Base-by-base conservation (phyloP, 2,113 vertebrate species). In the Lagopus muta region DNA sequence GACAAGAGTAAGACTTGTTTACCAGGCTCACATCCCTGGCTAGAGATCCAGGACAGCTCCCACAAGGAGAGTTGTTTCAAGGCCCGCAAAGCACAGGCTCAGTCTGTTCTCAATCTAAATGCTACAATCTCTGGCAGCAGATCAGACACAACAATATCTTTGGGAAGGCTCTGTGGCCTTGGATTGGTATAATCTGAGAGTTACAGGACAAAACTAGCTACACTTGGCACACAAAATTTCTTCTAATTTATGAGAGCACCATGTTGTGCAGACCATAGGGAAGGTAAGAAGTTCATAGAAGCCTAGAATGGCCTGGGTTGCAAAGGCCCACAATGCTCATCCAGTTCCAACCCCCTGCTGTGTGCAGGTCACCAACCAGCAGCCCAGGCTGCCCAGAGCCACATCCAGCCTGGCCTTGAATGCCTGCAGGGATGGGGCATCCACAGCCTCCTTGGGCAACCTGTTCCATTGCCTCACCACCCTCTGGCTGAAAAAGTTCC, bases 131-230 rank as follows among this genome's bases (percentile, higher is more conserved):
- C 79, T 94, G 95, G 94, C 75, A 0, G 64, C 6, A 89, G 87
- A 94, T 96, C 82, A 95, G 55, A 96, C 75, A 87, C 54, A 74
- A 61, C 45, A 66, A 4, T 45, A 67, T 50, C 72, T 94, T n/a
- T 76, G 72, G 67, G 78, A 88, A 80, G 60, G 67, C 40, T 82
- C 55, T 25, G 34, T 43, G 72, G 72, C 95, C 95, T 94, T 96
- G 89, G 73, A 73, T 60, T 75, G 43, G 15, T 82, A 74, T 60
- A 55, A 77, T 73, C 61, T 47, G 85, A 71, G 89, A 90, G 87
- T 2, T 71, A 45, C 78, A 77, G 85, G 87, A 88, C 85, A 60
- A 43, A 93, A 66, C 82, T 28, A 78, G 40, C 72, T 92, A 48
- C 5, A 1, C 42, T 80, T 32, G 42, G 55, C 66, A 18, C 21